A percentile compares a stretch with the other conserved stretches of the same genome.
These are phyloP conservation scores for Micromys minutus DNA, from an alignment of 2,113 vertebrate genomes.

Conservation along the genomic window DNA sequence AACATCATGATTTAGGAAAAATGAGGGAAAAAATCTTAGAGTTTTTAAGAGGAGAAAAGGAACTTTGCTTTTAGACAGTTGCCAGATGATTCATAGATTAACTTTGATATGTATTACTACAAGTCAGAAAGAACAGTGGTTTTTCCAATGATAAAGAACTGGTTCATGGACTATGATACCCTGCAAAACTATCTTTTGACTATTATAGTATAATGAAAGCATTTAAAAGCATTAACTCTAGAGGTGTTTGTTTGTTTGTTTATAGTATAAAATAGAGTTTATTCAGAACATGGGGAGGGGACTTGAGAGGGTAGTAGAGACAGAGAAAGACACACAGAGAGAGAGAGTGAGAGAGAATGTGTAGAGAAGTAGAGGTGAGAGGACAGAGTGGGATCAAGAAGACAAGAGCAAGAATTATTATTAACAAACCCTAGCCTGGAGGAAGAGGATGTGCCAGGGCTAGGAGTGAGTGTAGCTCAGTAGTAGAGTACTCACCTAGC, in stretches of 20 bases:
- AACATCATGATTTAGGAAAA: constrained; percentile 4
- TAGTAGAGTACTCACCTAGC: not conserved
- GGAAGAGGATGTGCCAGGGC: not conserved
- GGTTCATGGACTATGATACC: not conserved
- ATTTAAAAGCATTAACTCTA: not conserved
- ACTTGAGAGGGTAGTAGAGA: no score
- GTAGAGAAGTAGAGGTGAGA: no score
- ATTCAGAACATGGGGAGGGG: no score
- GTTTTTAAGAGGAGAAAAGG: not conserved
- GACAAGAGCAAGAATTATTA: not conserved
- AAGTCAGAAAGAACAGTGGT: not conserved
- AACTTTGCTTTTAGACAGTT: not conserved
- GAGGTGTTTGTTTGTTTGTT: not conserved
- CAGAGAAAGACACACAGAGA: no score
- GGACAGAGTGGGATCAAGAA: no score
- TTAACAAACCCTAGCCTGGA: not conserved
- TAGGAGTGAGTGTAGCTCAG: not conserved
- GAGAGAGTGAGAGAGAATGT: no score
- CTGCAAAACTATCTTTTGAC: not conserved
- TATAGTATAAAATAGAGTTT: no score
- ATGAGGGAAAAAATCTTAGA: not conserved
- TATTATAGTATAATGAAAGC: not conserved
- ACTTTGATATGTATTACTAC: not conserved
- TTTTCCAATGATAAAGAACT: not conserved
- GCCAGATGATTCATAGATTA: no score